A percentile compares a stretch with the other conserved stretches of the same genome.
phyloP scores from a whole-genome alignment of 2,797 vertebrate genomes.

The Cossypha dichroa region DNA sequence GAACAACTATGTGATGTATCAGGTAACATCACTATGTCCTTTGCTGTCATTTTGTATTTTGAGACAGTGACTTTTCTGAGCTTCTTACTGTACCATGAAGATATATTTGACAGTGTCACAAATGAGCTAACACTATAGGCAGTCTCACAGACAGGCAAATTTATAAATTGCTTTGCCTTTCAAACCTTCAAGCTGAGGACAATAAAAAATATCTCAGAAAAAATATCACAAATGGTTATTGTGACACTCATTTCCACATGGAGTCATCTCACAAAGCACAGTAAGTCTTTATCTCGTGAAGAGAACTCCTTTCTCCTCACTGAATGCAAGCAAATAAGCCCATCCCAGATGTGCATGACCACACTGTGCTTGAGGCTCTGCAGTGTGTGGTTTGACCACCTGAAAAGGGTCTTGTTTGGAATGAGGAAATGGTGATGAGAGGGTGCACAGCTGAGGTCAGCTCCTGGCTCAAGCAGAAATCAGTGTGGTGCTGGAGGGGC shows the following conservation, averaged over 20 bases:
- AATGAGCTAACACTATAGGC: not conserved
- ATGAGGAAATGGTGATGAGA: not conserved
- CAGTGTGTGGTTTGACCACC: accelerated
- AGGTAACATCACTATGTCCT: not conserved
- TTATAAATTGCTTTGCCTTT: constrained; percentile 24
- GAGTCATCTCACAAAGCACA: not conserved
- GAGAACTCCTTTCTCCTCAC: not conserved
- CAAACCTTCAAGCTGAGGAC: not conserved
- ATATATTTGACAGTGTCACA: constrained; percentile 16
- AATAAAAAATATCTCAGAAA: not conserved
- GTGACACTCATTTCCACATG: not conserved
- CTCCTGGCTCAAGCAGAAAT: not conserved
- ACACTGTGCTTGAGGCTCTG: not conserved
- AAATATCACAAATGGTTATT: not conserved
- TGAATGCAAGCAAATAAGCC: not conserved
- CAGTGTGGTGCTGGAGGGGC: not conserved
- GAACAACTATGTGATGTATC: not conserved
- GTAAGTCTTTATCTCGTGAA: not conserved
- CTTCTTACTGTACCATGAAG: not conserved
- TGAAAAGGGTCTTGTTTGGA: not conserved
- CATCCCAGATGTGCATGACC: not conserved
- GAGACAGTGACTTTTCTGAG: not conserved
- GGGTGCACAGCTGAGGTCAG: not conserved
- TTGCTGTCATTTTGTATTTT: constrained; percentile 36
- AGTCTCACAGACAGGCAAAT: not conserved